A percentile compares a stretch with the other conserved stretches of the same genome.
Evolutionary conservation across 2,888 invertebrate species (phyloP).

Genomic region (Aethes cnicana): DNA sequence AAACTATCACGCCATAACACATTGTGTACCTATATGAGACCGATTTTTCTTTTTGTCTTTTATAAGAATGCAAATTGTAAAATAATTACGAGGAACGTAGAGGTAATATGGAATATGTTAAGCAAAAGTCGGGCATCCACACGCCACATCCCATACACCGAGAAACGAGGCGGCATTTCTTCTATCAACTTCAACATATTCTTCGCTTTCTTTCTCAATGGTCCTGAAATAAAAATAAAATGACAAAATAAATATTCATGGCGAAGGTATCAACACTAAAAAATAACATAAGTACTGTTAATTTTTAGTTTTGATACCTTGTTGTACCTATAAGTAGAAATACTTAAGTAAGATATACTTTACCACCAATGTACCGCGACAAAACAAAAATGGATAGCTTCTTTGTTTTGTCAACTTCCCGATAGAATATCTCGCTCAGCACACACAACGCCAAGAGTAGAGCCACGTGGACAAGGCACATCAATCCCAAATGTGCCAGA

Average conservation of each 20-base stretch:
- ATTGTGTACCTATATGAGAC: too few species aligned
- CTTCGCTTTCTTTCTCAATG: constrained; percentile 32
- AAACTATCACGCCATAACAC: too few species aligned
- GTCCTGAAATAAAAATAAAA: not conserved
- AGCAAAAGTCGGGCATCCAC: constrained; percentile 28
- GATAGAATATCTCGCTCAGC: constrained; percentile 10
- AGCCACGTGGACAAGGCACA: not conserved
- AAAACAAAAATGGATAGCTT: constrained; percentile 11
- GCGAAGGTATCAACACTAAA: too few species aligned
- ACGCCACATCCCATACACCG: constrained; percentile 36
- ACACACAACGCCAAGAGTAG: constrained; percentile 5
- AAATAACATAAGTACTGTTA: too few species aligned
- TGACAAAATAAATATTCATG: too few species aligned
- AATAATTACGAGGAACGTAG: constrained; percentile 3
- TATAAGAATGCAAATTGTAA: constrained; percentile 29
- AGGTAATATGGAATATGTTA: constrained; percentile 1
- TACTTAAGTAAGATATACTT: not conserved
- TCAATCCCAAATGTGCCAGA: not conserved
- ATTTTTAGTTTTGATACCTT: not conserved
- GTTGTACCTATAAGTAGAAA: not conserved
- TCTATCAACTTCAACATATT: constrained; percentile 35
- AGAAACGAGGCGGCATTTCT: constrained; percentile 49
- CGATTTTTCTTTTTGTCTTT: too few species aligned
- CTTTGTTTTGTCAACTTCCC: constrained; percentile 16
- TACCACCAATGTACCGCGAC: constrained; percentile 12